phyloP scores from a whole-genome alignment of 2,113 vertebrate species.

The Hippocampus zosterae region DNA sequence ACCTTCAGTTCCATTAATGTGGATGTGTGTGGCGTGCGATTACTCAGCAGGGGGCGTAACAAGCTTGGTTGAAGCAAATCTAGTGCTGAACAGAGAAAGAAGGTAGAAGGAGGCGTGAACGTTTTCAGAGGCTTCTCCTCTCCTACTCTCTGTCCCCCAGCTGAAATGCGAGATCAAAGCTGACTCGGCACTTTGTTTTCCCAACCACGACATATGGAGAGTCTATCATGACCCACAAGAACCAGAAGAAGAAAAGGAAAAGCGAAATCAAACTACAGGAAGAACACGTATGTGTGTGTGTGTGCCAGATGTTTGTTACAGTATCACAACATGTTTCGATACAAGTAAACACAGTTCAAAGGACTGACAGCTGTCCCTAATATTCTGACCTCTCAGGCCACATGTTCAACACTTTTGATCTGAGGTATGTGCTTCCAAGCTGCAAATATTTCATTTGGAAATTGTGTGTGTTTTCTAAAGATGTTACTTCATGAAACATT shows the following conservation, averaged over 20 bases:
- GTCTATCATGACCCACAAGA: background rate
- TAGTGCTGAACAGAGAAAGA: background rate
- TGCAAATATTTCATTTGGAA: background rate
- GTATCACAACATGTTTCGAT: background rate
- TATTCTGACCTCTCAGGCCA: background rate
- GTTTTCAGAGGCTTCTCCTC: background rate
- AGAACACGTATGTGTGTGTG: background rate
- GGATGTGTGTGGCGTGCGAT: background rate
- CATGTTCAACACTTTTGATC: background rate
- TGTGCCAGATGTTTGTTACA: background rate
- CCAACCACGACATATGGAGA: background rate
- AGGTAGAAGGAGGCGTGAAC: background rate
- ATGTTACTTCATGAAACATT: background rate
- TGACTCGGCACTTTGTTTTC: background rate
- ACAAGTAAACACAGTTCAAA: background rate
- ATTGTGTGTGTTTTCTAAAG: background rate
- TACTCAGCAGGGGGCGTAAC: background rate
- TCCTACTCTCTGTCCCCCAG: conserved; percentile 1
- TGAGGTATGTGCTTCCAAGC: background rate
- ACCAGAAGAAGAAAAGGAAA: background rate
- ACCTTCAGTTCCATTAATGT: background rate
- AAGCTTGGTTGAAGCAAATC: background rate
- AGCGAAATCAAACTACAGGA: background rate
- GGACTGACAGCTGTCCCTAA: background rate
- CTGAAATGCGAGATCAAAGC: background rate